phyloP scores from a whole-genome alignment of 2,888 invertebrate genomes.

The Myopa testacea region DNA sequence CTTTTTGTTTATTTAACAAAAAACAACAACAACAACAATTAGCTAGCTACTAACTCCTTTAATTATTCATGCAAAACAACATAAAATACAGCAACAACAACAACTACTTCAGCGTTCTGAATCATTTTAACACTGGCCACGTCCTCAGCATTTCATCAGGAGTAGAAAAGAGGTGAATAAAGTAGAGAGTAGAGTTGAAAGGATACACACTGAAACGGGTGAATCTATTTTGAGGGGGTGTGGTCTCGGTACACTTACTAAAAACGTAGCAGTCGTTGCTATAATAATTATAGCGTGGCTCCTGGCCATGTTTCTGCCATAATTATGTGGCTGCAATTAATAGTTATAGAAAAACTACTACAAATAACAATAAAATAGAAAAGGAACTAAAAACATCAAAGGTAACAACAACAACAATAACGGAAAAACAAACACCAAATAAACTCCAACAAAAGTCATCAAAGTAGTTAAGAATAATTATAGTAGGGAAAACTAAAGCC shows the following conservation, averaged over 20 bases:
- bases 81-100: no score
- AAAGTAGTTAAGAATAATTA: conserved; percentile 21
- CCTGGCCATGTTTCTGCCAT: conserved; percentile 15
- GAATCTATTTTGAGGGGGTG: not conserved
- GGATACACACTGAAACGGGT: not conserved
- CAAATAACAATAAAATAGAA: conserved; percentile 10
- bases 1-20: not conserved
- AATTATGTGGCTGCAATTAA: conserved; percentile 28
- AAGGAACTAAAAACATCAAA: not conserved
- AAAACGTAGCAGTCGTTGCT: conserved; percentile 7
- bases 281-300: conserved; percentile 27
- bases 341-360: not conserved
- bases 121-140: no score
- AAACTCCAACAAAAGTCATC: not conserved
- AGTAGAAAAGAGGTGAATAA: no score
- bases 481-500: no score
- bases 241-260: no score
- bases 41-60: not conserved
- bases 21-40: not conserved
- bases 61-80: conserved; percentile 1
- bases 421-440: not conserved
- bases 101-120: no score
- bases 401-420: not conserved
- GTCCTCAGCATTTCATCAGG: no score
- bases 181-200: not conserved